Evolutionary conservation across 1,140 invertebrate species (phyloP).

Genomic region (Heliconius melpomene): DNA sequence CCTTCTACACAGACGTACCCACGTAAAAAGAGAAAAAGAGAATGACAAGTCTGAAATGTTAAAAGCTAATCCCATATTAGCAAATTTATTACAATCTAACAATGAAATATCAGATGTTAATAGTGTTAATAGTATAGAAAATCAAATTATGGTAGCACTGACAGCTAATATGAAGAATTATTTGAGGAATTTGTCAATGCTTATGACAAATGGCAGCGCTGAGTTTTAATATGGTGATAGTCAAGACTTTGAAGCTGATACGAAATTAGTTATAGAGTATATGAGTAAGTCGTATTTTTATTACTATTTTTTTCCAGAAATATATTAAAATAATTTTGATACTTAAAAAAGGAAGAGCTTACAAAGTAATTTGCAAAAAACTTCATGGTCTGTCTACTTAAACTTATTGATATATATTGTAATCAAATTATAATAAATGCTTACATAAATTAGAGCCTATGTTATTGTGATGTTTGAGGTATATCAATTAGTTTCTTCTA

Average conservation of each 20-base stretch:
- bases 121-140: slow-evolving; percentile 56
- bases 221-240: slow-evolving; percentile 25
- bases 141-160: slow-evolving; percentile 60
- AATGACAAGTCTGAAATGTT: slow-evolving; percentile 51
- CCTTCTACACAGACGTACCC: slow-evolving; percentile 61
- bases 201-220: slow-evolving; percentile 38
- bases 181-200: slow-evolving; percentile 56
- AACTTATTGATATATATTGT: no score
- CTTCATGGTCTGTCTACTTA: no score
- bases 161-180: slow-evolving; percentile 63
- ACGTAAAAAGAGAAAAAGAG: slow-evolving; percentile 46
- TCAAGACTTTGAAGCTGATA: slow-evolving; percentile 48
- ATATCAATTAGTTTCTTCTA: no score
- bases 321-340: background rate
- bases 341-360: background rate
- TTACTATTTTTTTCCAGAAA: background rate
- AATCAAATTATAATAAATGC: background rate
- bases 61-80: slow-evolving; percentile 66
- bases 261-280: slow-evolving; percentile 49
- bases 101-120: slow-evolving; percentile 42
- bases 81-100: slow-evolving; percentile 52
- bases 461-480: no score
- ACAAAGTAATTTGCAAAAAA: background rate
- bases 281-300: slow-evolving; percentile 2
- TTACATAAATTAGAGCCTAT: background rate